Percentiles rank a stretch among this genome's conserved stretches.
Conservation (phyloP, 2,113 vertebrate species). For the Petrocephalus microphthalmus region DNA sequence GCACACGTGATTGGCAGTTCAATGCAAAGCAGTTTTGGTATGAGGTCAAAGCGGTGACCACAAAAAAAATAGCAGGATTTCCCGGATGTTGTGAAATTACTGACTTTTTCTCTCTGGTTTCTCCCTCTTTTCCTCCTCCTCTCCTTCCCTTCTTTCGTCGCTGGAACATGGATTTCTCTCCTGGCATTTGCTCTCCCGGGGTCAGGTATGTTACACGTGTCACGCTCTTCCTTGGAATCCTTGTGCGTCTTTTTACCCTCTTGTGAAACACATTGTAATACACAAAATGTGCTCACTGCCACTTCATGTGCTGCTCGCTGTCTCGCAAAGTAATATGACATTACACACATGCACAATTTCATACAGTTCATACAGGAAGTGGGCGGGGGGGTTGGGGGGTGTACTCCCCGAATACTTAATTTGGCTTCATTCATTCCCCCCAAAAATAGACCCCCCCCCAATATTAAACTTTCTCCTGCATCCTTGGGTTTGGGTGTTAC, state of each 20-base stretch:
- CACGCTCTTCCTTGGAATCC: background rate
- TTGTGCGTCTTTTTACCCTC: background rate
- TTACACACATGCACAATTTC: background rate
- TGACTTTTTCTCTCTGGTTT: slow-evolving; percentile 28
- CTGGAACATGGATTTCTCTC: slow-evolving; percentile 32
- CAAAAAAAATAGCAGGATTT: slow-evolving; percentile 25
- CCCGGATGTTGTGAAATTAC: slow-evolving; percentile 22
- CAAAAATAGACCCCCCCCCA: background rate
- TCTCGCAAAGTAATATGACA: background rate
- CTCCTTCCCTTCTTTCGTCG: slow-evolving; percentile 9
- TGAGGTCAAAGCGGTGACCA: slow-evolving; percentile 26
- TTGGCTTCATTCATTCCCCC: background rate
- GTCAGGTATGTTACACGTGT: slow-evolving; percentile 51
- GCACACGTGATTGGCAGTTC: slow-evolving; percentile 32
- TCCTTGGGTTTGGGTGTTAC: background rate
- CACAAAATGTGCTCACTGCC: background rate
- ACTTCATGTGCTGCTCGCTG: background rate
- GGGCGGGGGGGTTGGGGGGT: too few species aligned
- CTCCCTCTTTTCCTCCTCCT: background rate
- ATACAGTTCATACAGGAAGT: too few species aligned
- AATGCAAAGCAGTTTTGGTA: slow-evolving; percentile 20
- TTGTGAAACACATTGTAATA: background rate
- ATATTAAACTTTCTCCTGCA: background rate
- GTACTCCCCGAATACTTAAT: background rate
- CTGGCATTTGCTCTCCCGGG: slow-evolving; percentile 22